Conservation (phyloP, 1,140 invertebrate species). For the Drosophila willistoni region DNA sequence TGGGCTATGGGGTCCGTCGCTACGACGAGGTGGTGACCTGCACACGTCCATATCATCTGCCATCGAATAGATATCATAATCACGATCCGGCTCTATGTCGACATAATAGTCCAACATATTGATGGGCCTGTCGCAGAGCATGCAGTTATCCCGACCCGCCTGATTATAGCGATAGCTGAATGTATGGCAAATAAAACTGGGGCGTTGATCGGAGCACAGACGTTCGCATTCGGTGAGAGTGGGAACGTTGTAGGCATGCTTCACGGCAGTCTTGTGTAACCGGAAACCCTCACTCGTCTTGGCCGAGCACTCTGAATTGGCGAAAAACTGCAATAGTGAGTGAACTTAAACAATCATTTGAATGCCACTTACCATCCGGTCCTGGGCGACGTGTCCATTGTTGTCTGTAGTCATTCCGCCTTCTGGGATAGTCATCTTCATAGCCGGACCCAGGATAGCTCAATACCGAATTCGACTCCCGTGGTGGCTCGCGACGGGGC, state of each 20-base stretch:
- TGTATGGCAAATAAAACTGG: slow-evolving; percentile 88
- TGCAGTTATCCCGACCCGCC: slow-evolving; percentile 87
- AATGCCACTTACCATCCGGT: slow-evolving; percentile 66
- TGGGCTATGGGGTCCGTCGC: slow-evolving; percentile 34
- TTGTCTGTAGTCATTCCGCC: slow-evolving; percentile 70
- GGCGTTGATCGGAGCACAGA: slow-evolving; percentile 87
- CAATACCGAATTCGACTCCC: slow-evolving; percentile 66
- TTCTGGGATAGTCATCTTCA: slow-evolving; percentile 53
- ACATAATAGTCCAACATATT: slow-evolving; percentile 88
- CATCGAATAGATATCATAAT: slow-evolving; percentile 91
- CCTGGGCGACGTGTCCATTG: slow-evolving; percentile 78
- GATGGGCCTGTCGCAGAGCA: slow-evolving; percentile 88
- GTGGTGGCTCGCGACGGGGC: slow-evolving; percentile 45
- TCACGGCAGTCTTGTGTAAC: slow-evolving; percentile 86
- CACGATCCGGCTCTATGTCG: slow-evolving; percentile 89
- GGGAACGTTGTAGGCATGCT: slow-evolving; percentile 86
- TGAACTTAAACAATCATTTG: neutral
- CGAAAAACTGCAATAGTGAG: neutral
- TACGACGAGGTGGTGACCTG: slow-evolving; percentile 58
- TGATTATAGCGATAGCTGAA: slow-evolving; percentile 88
- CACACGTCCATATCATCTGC: slow-evolving; percentile 85
- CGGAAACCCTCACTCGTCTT: slow-evolving; percentile 89
- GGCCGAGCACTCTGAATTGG: slow-evolving; percentile 88
- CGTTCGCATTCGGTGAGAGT: slow-evolving; percentile 90
- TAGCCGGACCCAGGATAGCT: slow-evolving; percentile 77